Evolutionary conservation across 2,888 invertebrate genomes (phyloP), one percentile per base, ranked within the genome.

Genomic region (Uloborus plumipes): DNA sequence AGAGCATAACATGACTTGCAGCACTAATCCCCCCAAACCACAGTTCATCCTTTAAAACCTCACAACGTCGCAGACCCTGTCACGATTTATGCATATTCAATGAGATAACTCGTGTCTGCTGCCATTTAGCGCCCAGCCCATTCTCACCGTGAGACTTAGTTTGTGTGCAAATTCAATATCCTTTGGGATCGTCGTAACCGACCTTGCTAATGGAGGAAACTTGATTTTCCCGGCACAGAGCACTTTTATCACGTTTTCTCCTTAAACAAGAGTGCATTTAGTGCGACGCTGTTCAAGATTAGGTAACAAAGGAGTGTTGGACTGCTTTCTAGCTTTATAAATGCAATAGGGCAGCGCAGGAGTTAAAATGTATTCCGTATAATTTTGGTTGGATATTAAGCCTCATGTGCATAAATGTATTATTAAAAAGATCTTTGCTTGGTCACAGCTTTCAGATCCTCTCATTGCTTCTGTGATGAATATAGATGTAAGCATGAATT

Each of bases 131-230:
- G 49, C 31, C 47, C 26, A 51, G 26, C 59, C 66, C 55, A 49
- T 66, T 66, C 66, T 64, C 49, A 11, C 53, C 53, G 15, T 39
- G 26, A 51, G 76, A 39, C 51, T 76, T 67, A 67, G 59, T 76
- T 76, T 69, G 50, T n/a, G 59, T 53, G 69, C 51, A 64, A 62
- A 77, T 77, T 77, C 70, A 77, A 77, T 77, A 64, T 77, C 59
- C 77, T 70, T 53, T 55, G 31, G 64, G 7, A 70, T 51, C 58
- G 26, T 55, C 22, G 22, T 4, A 53, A 49, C 53, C 49, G 77
- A 9, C 66, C 69, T 59, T 22, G 49, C 53, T 77, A 77, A 70
- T 70, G 77, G 59, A 77, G 64, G 70, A 20, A 64, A 64, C 47
- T 47, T 53, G 70, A 77, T 77, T 77, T 77, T 39, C 61, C 55